phyloP scores from a whole-genome alignment of 2,888 invertebrate genomes.

The Empis livida region DNA sequence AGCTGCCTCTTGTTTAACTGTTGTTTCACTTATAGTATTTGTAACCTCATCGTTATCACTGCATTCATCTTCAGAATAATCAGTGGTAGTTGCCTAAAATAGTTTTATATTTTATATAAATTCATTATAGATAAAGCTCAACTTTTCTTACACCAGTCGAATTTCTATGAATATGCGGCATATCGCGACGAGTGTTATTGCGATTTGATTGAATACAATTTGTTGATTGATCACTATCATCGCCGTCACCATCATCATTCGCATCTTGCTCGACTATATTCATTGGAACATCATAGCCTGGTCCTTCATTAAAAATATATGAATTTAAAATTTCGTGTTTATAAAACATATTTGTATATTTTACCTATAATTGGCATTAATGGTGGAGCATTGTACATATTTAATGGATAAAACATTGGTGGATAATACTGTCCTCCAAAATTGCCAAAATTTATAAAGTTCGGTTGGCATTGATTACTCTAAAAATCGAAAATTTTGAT shows the following conservation, averaged over 20 bases:
- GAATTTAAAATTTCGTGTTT: background rate
- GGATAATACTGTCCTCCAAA: constrained; percentile 7
- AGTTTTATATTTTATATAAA: background rate
- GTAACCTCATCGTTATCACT: constrained; percentile 6
- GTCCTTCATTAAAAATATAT: background rate
- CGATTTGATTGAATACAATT: too few relatives aligned
- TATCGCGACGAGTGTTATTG: background rate
- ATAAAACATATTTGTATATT: background rate
- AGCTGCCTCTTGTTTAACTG: too few relatives aligned
- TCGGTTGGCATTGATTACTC: background rate
- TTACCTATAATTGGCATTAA: constrained; percentile 13
- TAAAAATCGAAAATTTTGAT: background rate
- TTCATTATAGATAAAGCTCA: background rate
- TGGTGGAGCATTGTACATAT: constrained; percentile 6
- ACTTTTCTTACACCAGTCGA: constrained; percentile 10
- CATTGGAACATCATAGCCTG: constrained; percentile 5
- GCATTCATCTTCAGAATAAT: constrained; percentile 12
- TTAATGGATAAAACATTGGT: constrained; percentile 11
- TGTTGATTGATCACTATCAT: too few relatives aligned
- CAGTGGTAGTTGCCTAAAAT: constrained; percentile 11
- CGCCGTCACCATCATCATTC: constrained; percentile 1
- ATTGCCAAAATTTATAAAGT: background rate
- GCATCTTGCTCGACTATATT: constrained; percentile 8
- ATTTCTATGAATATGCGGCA: constrained; percentile 3
- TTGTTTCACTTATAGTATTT: background rate